Base-by-base conservation (phyloP, 2,797 vertebrate species). In the Hydrolagus colliei region DNA sequence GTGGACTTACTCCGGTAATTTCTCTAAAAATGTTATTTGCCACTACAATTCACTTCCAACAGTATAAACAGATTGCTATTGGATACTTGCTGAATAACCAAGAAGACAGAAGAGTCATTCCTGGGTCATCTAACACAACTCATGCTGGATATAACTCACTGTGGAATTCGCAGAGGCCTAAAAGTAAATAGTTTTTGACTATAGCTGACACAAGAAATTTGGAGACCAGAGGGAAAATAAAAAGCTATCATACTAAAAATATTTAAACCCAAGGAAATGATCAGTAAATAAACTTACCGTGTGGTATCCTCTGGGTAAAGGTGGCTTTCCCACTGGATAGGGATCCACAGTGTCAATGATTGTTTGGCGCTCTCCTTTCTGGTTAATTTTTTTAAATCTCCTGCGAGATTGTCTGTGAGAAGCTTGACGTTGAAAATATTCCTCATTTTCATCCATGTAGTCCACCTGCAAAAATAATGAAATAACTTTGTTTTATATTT, bases 391-490 rank as follows among this genome's bases (percentile, higher is more conserved):
- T 74, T 97, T 94, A 91, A 99, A 99, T 89, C 98, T 96, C 87
- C 98, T 95, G 86, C 97, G 95, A 88, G 98, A 99, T 89, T 99
- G 98, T 89, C 97, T 92, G 90, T 99, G 97, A 87, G 98, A 98
- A 78, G 97, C 97, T 93, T 98, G 98, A 14, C 97, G 95, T 89
- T 99, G 97, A 88, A 99, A 99, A 93, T 97, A 98, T 88, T 99
- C 98, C 93, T 99, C 98, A 97, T 97, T 98, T 95, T 99, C 97
- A 94, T 99, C 97, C 97, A 99, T 98, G 93, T 99, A 99, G 96
- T 99, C 98, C 92, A 99, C 97, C 98, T 99, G 67, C 65, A 84
- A 71, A 84, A 16, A 68, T 67, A 71, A 52, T 27, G 6, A 52
- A 52, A 52, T 3, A 52, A 52, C 41, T 52, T 3, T 52, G 41